Conservation (phyloP, 2,888 invertebrate genomes). For the Mythimna albipuncta region DNA sequence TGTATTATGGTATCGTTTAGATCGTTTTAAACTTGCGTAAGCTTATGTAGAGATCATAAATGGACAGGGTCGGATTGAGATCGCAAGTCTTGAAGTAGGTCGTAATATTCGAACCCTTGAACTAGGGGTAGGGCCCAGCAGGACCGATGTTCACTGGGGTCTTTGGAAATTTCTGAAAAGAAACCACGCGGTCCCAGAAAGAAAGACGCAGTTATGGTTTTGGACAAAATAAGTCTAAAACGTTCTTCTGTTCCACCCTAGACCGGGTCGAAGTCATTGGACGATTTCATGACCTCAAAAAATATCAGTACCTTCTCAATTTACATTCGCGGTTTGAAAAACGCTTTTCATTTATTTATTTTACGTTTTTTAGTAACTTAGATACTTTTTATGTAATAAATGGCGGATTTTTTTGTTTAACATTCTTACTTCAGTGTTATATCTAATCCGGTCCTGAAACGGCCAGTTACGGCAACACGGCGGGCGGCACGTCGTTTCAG, state of each 20-base stretch:
- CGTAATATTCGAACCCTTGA: no score
- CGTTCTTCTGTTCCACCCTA: no score
- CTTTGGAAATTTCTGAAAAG: no score
- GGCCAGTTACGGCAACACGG: conserved; percentile 38
- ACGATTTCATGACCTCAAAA: no score
- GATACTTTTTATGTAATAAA: not conserved
- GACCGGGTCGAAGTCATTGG: no score
- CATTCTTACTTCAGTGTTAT: conserved; percentile 2
- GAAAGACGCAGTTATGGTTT: no score
- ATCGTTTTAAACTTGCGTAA: conserved; percentile 69
- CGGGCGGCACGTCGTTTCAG: conserved; percentile 44
- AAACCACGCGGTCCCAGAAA: no score
- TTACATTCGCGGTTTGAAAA: not conserved
- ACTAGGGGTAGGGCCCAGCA: no score
- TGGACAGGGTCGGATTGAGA: conserved; percentile 41
- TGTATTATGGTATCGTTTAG: conserved; percentile 64
- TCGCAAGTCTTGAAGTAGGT: not conserved
- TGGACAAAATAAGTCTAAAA: no score
- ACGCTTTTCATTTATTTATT: no score
- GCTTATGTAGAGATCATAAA: conserved; percentile 70
- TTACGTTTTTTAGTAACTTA: not conserved
- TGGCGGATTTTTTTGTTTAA: not conserved
- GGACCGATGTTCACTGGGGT: no score
- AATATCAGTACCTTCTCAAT: not conserved
- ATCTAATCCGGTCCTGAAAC: conserved; percentile 41